A percentile compares a stretch with the other conserved stretches of the same genome.
These are phyloP conservation scores for Cyclargus thomasi DNA, from an alignment of 1,140 invertebrate species.

Conservation along the genomic window DNA sequence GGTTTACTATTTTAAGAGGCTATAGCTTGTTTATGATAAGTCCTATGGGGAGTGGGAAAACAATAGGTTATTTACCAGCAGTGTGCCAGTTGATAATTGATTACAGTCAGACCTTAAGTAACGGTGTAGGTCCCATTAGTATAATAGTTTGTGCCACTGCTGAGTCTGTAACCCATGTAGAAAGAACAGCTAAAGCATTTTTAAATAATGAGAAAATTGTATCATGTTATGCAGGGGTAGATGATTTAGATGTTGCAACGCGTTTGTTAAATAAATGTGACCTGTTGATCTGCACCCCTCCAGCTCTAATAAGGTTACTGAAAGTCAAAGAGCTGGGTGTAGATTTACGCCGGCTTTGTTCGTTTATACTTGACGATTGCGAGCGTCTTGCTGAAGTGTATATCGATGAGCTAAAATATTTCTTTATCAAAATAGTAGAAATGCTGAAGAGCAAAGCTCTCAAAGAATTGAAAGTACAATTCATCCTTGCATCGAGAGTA, in stretches of 20 bases:
- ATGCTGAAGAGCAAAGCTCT: constrained; percentile 43
- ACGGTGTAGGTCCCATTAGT: constrained; percentile 42
- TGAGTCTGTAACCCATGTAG: constrained; percentile 42
- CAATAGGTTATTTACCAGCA: constrained; percentile 71
- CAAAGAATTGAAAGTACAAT: constrained; percentile 56
- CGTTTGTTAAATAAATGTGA: constrained; percentile 54
- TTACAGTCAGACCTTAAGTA: constrained; percentile 24
- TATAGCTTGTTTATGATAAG: constrained; percentile 67
- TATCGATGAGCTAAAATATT: constrained; percentile 46
- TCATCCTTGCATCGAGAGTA: constrained; percentile 46
- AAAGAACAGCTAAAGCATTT: constrained; percentile 43
- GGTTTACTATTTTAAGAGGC: constrained; percentile 65
- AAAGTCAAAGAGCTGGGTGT: constrained; percentile 45
- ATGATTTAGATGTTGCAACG: constrained; percentile 43
- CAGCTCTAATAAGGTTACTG: constrained; percentile 45
- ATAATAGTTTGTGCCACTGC: constrained; percentile 62
- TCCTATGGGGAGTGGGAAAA: constrained; percentile 67
- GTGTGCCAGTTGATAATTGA: constrained; percentile 62
- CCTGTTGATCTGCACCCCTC: constrained; percentile 51
- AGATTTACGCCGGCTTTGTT: constrained; percentile 45
- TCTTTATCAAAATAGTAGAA: constrained; percentile 46
- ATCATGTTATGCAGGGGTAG: constrained; percentile 50
- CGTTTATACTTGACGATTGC: constrained; percentile 57
- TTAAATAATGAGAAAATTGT: constrained; percentile 42
- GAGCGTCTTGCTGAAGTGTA: constrained; percentile 48